These are phyloP conservation scores for Eptesicus fuscus DNA, from an alignment of 2,113 vertebrate species.

Conservation along the genomic window DNA sequence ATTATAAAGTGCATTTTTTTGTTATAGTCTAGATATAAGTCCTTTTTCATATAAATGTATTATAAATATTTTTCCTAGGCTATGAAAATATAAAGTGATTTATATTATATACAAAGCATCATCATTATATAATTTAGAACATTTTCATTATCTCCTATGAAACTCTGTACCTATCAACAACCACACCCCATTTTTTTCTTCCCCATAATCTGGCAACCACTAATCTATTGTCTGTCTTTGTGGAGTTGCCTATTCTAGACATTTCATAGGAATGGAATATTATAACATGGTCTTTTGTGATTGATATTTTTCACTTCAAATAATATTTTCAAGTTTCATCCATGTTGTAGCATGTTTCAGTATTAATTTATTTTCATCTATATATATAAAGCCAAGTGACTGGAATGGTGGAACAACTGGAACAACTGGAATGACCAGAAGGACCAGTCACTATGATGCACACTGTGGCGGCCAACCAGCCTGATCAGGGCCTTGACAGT, in stretches of 20 bases:
- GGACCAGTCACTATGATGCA: too few relatives aligned
- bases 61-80: background rate
- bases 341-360: background rate
- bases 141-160: background rate
- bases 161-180: background rate
- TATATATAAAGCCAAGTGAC: too few relatives aligned
- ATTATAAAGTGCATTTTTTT: background rate
- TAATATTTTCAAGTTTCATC: background rate
- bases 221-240: background rate
- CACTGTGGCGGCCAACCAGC: too few relatives aligned
- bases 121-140: background rate
- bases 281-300: background rate
- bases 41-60: background rate
- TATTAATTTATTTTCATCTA: background rate
- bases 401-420: too few relatives aligned
- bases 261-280: background rate
- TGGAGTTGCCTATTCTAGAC: background rate
- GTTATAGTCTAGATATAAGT: background rate
- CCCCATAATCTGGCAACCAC: background rate
- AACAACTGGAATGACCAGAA: too few relatives aligned
- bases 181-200: background rate
- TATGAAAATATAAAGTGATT: background rate
- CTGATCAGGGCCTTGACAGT: too few relatives aligned
- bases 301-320: background rate
- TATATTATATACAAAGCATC: background rate